Conservation (phyloP, 2,113 vertebrate species). For the Lanius ludovicianus region DNA sequence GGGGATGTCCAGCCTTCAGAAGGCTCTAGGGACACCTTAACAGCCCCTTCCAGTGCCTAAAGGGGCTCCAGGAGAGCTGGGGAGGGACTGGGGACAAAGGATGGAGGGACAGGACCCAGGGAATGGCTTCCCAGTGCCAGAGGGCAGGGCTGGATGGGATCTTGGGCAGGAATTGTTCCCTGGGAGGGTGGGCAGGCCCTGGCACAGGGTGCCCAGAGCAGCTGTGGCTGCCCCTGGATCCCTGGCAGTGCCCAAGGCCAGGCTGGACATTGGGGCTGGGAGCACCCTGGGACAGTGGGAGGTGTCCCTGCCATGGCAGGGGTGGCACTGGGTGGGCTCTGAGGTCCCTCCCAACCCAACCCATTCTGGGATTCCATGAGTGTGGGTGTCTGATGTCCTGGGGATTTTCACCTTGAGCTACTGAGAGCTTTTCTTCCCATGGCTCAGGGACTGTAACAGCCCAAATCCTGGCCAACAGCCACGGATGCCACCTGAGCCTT, state of each 20-base stretch:
- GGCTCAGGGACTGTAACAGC: not conserved
- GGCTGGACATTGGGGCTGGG: not conserved
- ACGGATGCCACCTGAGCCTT: rapidly evolving
- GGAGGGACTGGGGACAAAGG: not conserved
- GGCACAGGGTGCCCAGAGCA: not conserved
- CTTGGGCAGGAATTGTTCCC: not conserved
- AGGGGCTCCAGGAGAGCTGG: not conserved
- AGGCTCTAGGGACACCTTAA: not conserved
- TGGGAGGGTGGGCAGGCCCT: not conserved
- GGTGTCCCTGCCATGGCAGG: not conserved
- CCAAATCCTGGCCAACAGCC: not conserved
- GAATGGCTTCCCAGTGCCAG: not conserved
- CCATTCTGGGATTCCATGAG: not conserved
- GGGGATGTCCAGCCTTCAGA: not conserved
- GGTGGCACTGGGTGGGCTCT: not conserved
- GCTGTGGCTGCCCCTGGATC: not conserved
- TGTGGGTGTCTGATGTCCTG: not conserved
- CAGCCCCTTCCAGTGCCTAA: rapidly evolving
- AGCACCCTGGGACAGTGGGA: not conserved
- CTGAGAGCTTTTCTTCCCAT: not conserved
- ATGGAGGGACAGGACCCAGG: not conserved
- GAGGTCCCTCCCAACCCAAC: not conserved
- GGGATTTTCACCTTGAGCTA: not conserved
- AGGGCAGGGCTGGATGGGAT: rapidly evolving
- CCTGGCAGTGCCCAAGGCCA: not conserved